These are phyloP conservation scores for Selenia dentaria DNA, from an alignment of 2,888 invertebrate genomes.

Conservation along the genomic window DNA sequence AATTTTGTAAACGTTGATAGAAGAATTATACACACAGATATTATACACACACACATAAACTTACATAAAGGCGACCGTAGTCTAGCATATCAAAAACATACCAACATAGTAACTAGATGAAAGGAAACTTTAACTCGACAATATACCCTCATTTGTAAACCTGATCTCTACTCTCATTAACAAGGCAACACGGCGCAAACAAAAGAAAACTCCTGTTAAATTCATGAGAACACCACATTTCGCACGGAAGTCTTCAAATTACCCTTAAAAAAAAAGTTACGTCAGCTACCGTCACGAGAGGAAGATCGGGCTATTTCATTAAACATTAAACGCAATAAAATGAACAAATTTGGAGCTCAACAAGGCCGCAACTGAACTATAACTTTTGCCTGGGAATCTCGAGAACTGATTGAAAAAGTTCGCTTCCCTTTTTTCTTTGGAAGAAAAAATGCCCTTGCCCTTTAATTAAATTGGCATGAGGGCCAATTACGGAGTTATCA, in stretches of 20 bases:
- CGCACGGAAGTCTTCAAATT: constrained; percentile 22
- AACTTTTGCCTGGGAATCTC: constrained; percentile 18
- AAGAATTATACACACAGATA: too few species aligned
- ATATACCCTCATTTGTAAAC: constrained; percentile 30
- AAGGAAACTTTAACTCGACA: constrained; percentile 8
- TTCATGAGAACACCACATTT: constrained; percentile 31
- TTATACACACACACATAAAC: too few species aligned
- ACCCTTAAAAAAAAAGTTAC: constrained; percentile 22
- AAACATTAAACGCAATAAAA: constrained; percentile 32
- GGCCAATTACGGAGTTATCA: constrained; percentile 30
- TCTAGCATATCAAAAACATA: too few species aligned
- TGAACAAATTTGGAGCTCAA: constrained; percentile 25
- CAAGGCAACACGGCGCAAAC: constrained; percentile 19
- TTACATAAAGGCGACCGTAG: too few species aligned
- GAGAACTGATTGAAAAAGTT: constrained; percentile 33
- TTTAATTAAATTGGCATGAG: constrained; percentile 30
- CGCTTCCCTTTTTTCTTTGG: constrained; percentile 16
- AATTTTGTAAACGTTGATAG: too few species aligned
- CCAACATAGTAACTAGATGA: not conserved
- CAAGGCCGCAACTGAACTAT: constrained; percentile 21
- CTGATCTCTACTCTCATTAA: constrained; percentile 29
- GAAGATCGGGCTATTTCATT: constrained; percentile 25
- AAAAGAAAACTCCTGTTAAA: constrained; percentile 25
- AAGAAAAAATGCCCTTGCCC: constrained; percentile 13
- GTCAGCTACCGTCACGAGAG: constrained; percentile 12